Evolutionary conservation across 2,113 vertebrate species (phyloP).

Genomic region (Pangasianodon gigas): DNA sequence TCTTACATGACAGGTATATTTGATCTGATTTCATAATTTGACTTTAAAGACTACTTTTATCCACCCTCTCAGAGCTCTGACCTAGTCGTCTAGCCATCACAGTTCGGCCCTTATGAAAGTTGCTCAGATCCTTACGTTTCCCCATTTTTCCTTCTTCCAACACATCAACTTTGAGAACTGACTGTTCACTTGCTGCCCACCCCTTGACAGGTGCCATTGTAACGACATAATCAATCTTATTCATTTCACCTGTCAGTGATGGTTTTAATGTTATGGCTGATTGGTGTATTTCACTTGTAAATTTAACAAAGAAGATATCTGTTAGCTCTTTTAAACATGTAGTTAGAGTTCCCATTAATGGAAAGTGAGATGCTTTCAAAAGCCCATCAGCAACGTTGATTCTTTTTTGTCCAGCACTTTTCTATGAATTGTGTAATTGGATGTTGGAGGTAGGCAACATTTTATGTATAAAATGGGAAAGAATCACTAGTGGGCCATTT

Average conservation of each 20-base stretch:
- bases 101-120: too few species aligned
- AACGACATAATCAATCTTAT: too few species aligned
- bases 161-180: too few species aligned
- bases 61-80: too few species aligned
- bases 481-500: neutral
- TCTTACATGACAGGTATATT: neutral
- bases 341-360: neutral
- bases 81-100: too few species aligned
- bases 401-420: neutral
- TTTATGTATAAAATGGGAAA: conserved; percentile 1
- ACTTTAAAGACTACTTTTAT: too few species aligned
- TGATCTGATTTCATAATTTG: neutral
- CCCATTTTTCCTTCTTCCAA: too few species aligned
- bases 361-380: conserved; percentile 3
- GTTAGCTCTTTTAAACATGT: neutral
- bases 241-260: too few species aligned
- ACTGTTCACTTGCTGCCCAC: too few species aligned
- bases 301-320: neutral
- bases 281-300: neutral
- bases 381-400: neutral
- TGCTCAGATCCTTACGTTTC: too few species aligned
- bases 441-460: neutral
- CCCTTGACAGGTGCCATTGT: too few species aligned
- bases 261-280: too few species aligned
- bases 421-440: neutral